phyloP scores from a whole-genome alignment of 2,888 invertebrate genomes.

The Dasypolia templi region DNA sequence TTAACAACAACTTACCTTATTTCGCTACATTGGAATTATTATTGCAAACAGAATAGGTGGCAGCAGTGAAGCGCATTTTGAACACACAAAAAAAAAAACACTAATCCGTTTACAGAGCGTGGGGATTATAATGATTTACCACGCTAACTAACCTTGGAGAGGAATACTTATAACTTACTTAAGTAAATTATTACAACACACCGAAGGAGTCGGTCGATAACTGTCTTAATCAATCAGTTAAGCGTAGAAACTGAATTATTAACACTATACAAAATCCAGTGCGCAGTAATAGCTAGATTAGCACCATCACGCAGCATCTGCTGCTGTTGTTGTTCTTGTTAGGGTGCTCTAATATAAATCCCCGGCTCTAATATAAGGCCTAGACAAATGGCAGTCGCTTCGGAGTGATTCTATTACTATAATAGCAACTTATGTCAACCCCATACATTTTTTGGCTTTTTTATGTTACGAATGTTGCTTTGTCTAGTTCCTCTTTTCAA shows the following conservation, averaged over 20 bases:
- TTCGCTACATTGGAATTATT: neutral
- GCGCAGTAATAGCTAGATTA: no score
- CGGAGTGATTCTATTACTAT: no score
- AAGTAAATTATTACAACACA: conserved; percentile 32
- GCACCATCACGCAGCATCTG: no score
- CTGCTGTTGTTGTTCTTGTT: neutral
- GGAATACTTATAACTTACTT: conserved; percentile 43
- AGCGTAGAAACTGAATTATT: no score
- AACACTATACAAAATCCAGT: no score
- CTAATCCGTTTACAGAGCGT: conserved; percentile 14
- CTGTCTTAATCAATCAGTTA: conserved; percentile 3
- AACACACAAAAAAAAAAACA: neutral
- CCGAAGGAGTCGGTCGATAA: conserved; percentile 10
- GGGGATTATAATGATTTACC: conserved; percentile 10
- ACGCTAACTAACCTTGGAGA: conserved; percentile 7
- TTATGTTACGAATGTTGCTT: no score
- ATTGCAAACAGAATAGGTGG: neutral
- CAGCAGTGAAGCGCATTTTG: neutral
- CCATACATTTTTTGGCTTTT: no score
- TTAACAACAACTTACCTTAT: neutral
- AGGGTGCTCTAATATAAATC: neutral
- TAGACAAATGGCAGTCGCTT: no score
- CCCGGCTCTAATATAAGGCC: no score
- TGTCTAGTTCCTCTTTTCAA: no score
- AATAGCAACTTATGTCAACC: no score